A percentile compares a stretch with the other conserved stretches of the same genome.
Evolutionary conservation across 64 coral and sea anemone species (phyloP).

Genomic region (Stichodactyla mertensii): DNA sequence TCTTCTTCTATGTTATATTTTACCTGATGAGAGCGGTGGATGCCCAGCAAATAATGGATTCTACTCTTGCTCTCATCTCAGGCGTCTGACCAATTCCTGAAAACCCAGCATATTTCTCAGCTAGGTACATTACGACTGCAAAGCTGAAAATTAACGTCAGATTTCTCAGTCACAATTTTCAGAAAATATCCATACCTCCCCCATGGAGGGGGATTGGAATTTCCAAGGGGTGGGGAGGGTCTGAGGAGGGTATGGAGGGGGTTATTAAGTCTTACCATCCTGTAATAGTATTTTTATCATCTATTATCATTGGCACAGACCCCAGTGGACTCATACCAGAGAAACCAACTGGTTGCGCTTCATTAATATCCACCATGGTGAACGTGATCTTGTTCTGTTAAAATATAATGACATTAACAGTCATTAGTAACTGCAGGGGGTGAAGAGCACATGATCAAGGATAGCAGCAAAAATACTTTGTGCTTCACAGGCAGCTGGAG

Average conservation of each 20-base stretch:
- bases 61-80: slow-evolving; percentile 53
- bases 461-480: too few relatives aligned
- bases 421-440: too few relatives aligned
- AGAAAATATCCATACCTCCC: neutral
- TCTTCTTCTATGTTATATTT: neutral
- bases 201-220: too few relatives aligned
- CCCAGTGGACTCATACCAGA: slow-evolving; percentile 36
- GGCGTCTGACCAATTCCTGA: slow-evolving; percentile 49
- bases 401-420: neutral
- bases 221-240: too few relatives aligned
- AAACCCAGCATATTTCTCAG: slow-evolving; percentile 65
- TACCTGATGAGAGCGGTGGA: slow-evolving; percentile 55
- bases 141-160: slow-evolving; percentile 34
- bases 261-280: slow-evolving; percentile 47
- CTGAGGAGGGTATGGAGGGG: neutral
- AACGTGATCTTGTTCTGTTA: slow-evolving; percentile 52
- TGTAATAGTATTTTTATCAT: slow-evolving; percentile 37
- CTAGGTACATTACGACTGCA: slow-evolving; percentile 69
- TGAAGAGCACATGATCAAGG: too few relatives aligned
- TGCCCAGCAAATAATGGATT: slow-evolving; percentile 71
- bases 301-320: slow-evolving; percentile 47
- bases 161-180: neutral
- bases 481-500: too few relatives aligned
- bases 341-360: slow-evolving; percentile 15
- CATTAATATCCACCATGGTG: slow-evolving; percentile 50